Evolutionary conservation across 2,113 vertebrate genomes (phyloP).

Genomic region (Carassius auratus): DNA sequence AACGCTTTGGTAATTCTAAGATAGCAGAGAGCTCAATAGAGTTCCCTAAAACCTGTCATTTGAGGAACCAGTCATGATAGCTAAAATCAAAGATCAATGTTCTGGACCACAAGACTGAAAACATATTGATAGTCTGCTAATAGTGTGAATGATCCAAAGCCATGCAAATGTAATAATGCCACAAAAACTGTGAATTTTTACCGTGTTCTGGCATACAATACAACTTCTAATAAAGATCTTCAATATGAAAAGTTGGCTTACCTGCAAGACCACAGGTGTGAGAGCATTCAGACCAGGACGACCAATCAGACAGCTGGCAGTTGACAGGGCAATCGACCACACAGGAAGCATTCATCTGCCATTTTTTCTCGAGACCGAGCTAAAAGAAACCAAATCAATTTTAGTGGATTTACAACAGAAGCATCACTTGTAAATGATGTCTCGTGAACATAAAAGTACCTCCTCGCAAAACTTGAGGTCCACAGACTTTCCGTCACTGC

Average conservation of each 20-base stretch:
- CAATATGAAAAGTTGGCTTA: conserved; percentile 65
- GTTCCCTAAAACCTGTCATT: conserved; percentile 3
- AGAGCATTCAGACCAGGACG: conserved; percentile 90
- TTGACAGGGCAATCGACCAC: conserved; percentile 94
- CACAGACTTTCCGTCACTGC: conserved; percentile 93
- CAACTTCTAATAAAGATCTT: neutral
- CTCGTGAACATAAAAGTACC: conserved; percentile 70
- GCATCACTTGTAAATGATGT: neutral
- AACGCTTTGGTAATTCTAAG: conserved; percentile 38
- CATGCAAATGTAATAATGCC: neutral
- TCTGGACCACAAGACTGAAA: neutral
- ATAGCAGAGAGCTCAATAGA: conserved; percentile 10
- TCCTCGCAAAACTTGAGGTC: conserved; percentile 91
- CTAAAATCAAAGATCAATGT: conserved; percentile 14
- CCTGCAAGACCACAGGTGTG: conserved; percentile 91
- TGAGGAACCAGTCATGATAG: conserved; percentile 21
- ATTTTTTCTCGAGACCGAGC: conserved; percentile 91
- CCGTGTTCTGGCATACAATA: neutral
- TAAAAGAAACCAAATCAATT: conserved; percentile 62
- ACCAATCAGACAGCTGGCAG: conserved; percentile 96
- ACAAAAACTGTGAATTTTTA: neutral
- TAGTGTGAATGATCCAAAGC: conserved; percentile 24
- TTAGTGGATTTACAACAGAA: neutral
- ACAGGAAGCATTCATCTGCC: conserved; percentile 94
- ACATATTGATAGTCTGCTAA: conserved; percentile 13